Percentiles rank a stretch among this genome's conserved stretches.
Conservation (phyloP, 2,113 vertebrate genomes). For the Zosterops pallidus region DNA sequence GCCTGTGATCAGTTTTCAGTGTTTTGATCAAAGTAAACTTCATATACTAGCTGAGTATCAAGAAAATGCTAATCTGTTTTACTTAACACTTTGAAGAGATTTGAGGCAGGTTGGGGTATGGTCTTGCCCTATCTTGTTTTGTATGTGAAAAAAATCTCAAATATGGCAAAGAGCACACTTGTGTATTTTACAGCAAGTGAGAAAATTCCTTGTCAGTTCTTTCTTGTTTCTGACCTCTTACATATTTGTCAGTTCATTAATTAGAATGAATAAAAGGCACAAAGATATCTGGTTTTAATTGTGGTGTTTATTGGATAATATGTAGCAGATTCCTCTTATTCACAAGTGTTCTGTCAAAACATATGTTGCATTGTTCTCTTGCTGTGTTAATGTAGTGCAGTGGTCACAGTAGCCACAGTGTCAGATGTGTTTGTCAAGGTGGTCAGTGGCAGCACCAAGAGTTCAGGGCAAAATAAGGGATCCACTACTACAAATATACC, state of each 20-base stretch:
- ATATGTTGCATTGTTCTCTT: not conserved
- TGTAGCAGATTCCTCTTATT: not conserved
- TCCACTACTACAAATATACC: not conserved
- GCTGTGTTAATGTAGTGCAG: not conserved
- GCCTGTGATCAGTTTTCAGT: not conserved
- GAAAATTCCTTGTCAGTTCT: not conserved
- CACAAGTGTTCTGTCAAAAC: not conserved
- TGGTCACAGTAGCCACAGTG: not conserved
- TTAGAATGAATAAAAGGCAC: slow-evolving; percentile 2
- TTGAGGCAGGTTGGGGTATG: not conserved
- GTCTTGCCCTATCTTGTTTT: not conserved
- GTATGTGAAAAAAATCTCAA: not conserved
- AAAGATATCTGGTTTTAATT: not conserved
- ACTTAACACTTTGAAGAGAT: not conserved
- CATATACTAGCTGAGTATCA: not conserved
- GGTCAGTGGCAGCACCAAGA: not conserved
- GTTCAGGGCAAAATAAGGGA: not conserved
- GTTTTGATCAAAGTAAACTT: not conserved
- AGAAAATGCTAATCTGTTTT: not conserved
- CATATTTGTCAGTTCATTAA: not conserved
- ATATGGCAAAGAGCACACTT: not conserved
- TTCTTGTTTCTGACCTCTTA: not conserved
- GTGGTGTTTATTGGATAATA: not conserved
- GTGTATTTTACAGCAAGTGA: not conserved
- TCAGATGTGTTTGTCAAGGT: not conserved